Evolutionary conservation across 2,888 invertebrate species (phyloP).

Genomic region (Thumatha senex): DNA sequence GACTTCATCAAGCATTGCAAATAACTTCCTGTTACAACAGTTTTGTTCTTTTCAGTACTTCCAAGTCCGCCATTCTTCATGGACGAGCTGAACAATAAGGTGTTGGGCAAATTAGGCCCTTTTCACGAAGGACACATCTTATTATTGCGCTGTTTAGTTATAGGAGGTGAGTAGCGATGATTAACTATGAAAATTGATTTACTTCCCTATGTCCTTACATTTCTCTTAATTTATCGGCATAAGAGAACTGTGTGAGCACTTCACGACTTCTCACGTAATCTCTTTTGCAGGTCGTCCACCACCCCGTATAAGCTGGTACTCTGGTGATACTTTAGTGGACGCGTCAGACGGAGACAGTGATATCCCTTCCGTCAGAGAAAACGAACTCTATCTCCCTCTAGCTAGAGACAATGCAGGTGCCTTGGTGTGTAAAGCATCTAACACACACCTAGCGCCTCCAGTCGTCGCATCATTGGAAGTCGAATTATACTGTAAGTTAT

Average conservation of each 20-base stretch:
- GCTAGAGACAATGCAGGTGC: conserved; percentile 87
- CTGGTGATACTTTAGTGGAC: conserved; percentile 88
- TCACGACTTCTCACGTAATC: no score
- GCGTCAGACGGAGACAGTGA: conserved; percentile 86
- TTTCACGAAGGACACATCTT: conserved; percentile 84
- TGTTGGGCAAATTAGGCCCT: conserved; percentile 75
- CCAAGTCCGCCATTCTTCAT: conserved; percentile 78
- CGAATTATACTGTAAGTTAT: conserved; percentile 88
- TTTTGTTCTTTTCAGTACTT: conserved; percentile 54
- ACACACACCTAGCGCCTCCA: conserved; percentile 88
- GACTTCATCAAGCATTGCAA: no score
- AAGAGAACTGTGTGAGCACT: no score
- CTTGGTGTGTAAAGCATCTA: conserved; percentile 89
- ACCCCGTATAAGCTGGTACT: conserved; percentile 91
- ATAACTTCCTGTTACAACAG: no score
- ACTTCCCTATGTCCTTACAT: no score
- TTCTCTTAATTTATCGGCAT: no score
- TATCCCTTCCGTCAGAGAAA: conserved; percentile 86
- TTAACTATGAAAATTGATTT: background rate
- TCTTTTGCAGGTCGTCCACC: conserved; percentile 86
- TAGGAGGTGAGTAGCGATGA: conserved; percentile 74
- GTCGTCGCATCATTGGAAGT: conserved; percentile 86
- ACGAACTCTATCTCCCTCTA: conserved; percentile 86
- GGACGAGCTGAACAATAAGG: conserved; percentile 74
- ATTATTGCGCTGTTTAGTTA: conserved; percentile 80